phyloP scores from a whole-genome alignment of 2,797 vertebrate species.

The Anableps anableps region DNA sequence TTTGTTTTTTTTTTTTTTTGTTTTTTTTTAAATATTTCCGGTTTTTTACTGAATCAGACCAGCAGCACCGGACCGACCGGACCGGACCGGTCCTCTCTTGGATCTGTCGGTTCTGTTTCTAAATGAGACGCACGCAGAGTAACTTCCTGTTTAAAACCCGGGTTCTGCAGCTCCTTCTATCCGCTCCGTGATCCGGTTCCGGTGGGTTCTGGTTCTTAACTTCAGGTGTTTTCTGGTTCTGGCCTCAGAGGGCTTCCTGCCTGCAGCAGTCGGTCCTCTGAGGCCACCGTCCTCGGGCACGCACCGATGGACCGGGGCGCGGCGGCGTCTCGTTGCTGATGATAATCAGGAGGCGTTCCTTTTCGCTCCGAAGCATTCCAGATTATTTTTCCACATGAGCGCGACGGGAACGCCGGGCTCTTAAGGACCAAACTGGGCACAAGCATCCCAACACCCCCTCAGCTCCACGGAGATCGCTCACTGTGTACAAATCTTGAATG shows the following conservation, averaged over 20 bases:
- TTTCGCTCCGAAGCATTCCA: slow-evolving; percentile 2
- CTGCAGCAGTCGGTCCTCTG: not conserved
- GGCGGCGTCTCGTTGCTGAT: slow-evolving; percentile 15
- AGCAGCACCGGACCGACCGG: slow-evolving; percentile 29
- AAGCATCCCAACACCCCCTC: slow-evolving; percentile 15
- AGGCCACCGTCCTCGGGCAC: not conserved
- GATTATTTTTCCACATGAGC: not conserved
- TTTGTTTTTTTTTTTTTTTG: no score
- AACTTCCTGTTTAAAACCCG: not conserved
- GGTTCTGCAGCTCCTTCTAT: not conserved
- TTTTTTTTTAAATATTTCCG: slow-evolving; percentile 18
- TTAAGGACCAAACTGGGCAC: slow-evolving; percentile 53
- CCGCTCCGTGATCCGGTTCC: not conserved
- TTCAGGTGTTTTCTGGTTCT: not conserved
- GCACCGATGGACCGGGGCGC: not conserved
- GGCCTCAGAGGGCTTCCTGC: not conserved
- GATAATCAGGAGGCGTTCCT: slow-evolving; percentile 51
- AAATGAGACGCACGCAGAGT: not conserved
- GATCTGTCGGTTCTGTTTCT: not conserved
- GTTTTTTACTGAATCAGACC: slow-evolving; percentile 41
- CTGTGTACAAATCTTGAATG: slow-evolving; percentile 79
- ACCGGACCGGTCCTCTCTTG: not conserved
- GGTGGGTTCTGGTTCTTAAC: not conserved
- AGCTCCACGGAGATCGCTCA: slow-evolving; percentile 69
- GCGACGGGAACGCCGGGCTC: not conserved